These are phyloP conservation scores for Yponomeuta plumbellus DNA, from an alignment of 2,888 invertebrate genomes.

Conservation along the genomic window DNA sequence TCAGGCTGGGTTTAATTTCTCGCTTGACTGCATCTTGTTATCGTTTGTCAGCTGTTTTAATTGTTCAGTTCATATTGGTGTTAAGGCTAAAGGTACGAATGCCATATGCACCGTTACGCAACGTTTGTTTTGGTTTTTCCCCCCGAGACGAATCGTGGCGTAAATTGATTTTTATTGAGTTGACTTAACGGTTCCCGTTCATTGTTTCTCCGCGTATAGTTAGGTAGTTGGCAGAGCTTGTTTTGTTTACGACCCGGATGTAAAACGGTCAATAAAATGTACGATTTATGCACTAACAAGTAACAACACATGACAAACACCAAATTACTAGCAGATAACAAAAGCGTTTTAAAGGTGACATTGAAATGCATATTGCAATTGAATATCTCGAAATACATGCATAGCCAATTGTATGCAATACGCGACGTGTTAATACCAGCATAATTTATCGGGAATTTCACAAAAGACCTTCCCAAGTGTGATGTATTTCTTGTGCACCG, in stretches of 20 bases:
- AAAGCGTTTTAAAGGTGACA: not conserved
- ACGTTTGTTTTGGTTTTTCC: conserved; percentile 42
- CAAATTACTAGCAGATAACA: not conserved
- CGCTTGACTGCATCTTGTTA: conserved; percentile 51
- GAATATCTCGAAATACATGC: not conserved
- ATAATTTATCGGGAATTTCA: not conserved
- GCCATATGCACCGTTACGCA: conserved; percentile 31
- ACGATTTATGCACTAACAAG: not conserved
- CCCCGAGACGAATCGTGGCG: not conserved
- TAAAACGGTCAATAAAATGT: not conserved
- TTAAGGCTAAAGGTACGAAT: conserved; percentile 48
- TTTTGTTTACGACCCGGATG: not conserved
- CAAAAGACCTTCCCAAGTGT: not conserved
- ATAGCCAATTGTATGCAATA: not conserved
- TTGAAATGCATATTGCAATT: not conserved
- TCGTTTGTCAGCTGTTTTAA: conserved; percentile 40
- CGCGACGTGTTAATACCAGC: not conserved
- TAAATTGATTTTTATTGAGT: not conserved
- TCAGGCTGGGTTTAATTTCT: conserved; percentile 40
- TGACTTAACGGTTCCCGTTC: not conserved
- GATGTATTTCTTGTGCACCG: conserved; percentile 16
- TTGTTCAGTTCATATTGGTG: conserved; percentile 50
- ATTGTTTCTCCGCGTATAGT: not conserved
- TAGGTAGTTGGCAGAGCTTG: not conserved
- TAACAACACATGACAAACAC: not conserved